phyloP scores from a whole-genome alignment of 2,888 invertebrate genomes.

The Cryptocephalus primarius region DNA sequence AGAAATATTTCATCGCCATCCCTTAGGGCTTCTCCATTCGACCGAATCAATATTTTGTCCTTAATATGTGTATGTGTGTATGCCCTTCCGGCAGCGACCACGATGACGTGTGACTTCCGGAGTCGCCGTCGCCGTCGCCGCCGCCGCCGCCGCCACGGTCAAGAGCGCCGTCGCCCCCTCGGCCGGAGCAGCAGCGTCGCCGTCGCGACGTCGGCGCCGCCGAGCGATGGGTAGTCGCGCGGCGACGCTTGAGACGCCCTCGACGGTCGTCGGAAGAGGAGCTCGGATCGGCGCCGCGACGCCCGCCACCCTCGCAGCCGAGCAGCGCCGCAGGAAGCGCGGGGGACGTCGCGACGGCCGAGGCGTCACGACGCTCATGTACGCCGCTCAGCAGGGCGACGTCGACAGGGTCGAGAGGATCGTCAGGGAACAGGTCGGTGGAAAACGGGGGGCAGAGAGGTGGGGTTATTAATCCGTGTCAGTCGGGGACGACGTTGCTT shows the following conservation, averaged over 20 bases:
- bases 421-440: conserved; percentile 65
- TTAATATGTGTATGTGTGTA: too few species aligned
- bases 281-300: conserved; percentile 7
- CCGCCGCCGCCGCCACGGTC: conserved; percentile 1
- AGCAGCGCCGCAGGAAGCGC: conserved; percentile 12
- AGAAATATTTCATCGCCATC: too few species aligned
- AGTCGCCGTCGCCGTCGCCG: conserved; percentile 6
- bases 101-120: conserved; percentile 7
- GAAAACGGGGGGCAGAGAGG: conserved; percentile 2
- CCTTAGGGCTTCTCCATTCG: too few species aligned
- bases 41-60: too few species aligned
- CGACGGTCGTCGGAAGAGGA: conserved; percentile 4
- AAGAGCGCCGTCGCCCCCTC: conserved; percentile 4
- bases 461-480: neutral
- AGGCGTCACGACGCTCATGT: conserved; percentile 77
- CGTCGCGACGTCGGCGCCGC: conserved; percentile 1
- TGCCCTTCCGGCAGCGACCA: conserved; percentile 5
- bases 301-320: conserved; percentile 50
- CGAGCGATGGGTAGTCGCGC: neutral
- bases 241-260: conserved; percentile 5
- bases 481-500: neutral
- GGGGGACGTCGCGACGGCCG: conserved; percentile 10
- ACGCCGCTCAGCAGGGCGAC: conserved; percentile 83
- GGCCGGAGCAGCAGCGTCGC: conserved; percentile 6
- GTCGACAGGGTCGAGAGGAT: conserved; percentile 64